These are phyloP conservation scores for Platycnemis pennipes DNA, from an alignment of 2,888 invertebrate species.

Conservation along the genomic window DNA sequence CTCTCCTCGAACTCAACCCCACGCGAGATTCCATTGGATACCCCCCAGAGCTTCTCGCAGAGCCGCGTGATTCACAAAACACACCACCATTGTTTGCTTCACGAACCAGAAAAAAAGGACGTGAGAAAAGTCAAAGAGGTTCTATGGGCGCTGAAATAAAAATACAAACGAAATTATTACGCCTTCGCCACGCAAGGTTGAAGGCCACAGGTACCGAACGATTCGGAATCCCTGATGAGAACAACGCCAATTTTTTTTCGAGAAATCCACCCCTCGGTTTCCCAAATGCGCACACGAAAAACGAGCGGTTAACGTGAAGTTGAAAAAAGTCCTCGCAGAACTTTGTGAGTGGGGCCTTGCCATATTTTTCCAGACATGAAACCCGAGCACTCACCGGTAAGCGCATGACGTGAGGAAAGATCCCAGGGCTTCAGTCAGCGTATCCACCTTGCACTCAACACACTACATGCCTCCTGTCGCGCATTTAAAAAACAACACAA, in stretches of 20 bases:
- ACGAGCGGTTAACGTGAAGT: too few relatives aligned
- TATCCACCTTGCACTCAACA: too few relatives aligned
- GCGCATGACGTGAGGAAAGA: background rate
- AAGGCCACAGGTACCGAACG: background rate
- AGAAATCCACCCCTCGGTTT: background rate
- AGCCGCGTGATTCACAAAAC: background rate
- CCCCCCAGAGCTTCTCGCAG: background rate
- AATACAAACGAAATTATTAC: background rate
- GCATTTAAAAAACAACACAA: too few relatives aligned
- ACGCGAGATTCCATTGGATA: background rate
- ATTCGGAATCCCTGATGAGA: slow-evolving; percentile 2
- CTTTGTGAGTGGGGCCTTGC: background rate
- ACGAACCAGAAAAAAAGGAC: slow-evolving; percentile 14
- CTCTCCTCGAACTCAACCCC: background rate
- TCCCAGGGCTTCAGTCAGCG: too few relatives aligned
- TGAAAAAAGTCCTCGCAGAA: background rate
- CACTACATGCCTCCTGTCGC: too few relatives aligned
- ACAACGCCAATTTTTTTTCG: background rate
- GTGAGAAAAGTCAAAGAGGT: background rate
- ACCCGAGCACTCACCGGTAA: background rate
- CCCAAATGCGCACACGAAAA: background rate
- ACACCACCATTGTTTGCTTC: background rate
- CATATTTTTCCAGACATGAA: background rate
- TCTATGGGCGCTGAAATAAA: background rate
- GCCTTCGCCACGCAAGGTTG: background rate